Percentiles rank a stretch among this genome's conserved stretches.
phyloP scores from a whole-genome alignment of 2,888 invertebrate genomes.

The Andrena dorsata region DNA sequence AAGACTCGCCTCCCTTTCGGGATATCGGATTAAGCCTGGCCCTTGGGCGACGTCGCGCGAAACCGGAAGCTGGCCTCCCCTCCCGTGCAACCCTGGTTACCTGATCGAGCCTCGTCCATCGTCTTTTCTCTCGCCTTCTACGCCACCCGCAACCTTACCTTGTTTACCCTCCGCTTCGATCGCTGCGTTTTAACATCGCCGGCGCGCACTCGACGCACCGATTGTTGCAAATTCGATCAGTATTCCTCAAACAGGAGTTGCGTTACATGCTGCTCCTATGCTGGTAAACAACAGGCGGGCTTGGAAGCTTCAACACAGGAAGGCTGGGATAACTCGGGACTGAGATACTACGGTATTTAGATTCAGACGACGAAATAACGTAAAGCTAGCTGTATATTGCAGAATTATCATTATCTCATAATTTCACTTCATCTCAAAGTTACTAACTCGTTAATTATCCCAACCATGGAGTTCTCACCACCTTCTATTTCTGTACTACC shows the following conservation, averaged over 20 bases:
- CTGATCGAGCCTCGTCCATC: slow-evolving; percentile 41
- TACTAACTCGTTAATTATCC: too few relatives aligned
- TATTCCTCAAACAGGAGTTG: background rate
- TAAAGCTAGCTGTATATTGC: too few relatives aligned
- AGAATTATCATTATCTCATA: too few relatives aligned
- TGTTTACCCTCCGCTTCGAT: slow-evolving; percentile 28
- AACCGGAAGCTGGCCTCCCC: slow-evolving; percentile 53
- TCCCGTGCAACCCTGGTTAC: slow-evolving; percentile 38
- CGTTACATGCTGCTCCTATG: background rate
- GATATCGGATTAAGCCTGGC: slow-evolving; percentile 62
- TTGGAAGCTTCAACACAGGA: too few relatives aligned
- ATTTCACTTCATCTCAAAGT: too few relatives aligned
- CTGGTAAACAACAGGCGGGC: too few relatives aligned
- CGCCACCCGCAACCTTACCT: slow-evolving; percentile 21
- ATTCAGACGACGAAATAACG: too few relatives aligned
- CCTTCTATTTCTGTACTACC: too few relatives aligned
- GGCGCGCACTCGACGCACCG: background rate
- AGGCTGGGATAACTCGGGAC: too few relatives aligned
- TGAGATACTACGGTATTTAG: too few relatives aligned
- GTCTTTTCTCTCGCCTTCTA: slow-evolving; percentile 5
- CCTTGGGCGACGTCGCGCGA: slow-evolving; percentile 38
- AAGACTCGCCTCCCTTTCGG: slow-evolving; percentile 46
- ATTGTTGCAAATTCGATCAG: background rate
- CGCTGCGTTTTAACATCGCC: slow-evolving; percentile 12
- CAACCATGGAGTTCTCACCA: too few relatives aligned